phyloP scores from a whole-genome alignment of 2,888 invertebrate species.

The Lithophane socia region DNA sequence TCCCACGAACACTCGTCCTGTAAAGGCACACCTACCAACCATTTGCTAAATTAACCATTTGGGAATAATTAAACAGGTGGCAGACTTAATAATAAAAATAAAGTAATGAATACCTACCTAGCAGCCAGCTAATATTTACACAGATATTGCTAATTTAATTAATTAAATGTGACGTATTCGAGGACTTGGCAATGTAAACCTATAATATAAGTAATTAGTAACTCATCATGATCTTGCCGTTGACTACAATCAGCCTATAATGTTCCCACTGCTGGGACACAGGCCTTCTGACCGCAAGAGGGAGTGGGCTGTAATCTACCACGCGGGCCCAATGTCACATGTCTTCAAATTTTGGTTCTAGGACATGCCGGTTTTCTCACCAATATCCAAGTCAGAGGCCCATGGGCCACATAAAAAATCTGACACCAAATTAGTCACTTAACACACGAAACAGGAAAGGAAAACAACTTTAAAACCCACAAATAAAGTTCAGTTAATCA shows the following conservation, averaged over 20 bases:
- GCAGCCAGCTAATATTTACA: conserved; percentile 33
- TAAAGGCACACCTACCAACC: not conserved
- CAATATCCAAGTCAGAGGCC: too few species aligned
- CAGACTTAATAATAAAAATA: not conserved
- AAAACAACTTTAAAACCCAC: not conserved
- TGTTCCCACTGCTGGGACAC: too few species aligned
- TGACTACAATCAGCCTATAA: too few species aligned
- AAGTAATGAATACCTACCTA: conserved; percentile 13
- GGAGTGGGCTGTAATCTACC: too few species aligned
- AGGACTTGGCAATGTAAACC: not conserved
- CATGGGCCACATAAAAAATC: too few species aligned
- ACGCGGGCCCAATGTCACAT: too few species aligned
- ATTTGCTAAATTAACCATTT: conserved; percentile 19
- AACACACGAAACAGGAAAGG: too few species aligned
- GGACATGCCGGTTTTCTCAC: too few species aligned
- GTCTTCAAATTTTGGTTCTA: too few species aligned
- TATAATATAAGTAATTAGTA: not conserved
- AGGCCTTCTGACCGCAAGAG: too few species aligned
- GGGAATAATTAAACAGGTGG: conserved; percentile 28
- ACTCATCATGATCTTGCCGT: not conserved
- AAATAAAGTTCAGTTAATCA: not conserved
- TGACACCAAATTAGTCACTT: too few species aligned
- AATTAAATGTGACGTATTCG: not conserved
- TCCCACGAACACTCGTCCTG: too few species aligned
- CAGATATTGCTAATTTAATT: conserved; percentile 38